A percentile compares a stretch with the other conserved stretches of the same genome.
Conservation (phyloP, 2,113 vertebrate genomes). For the Hemicordylus capensis region DNA sequence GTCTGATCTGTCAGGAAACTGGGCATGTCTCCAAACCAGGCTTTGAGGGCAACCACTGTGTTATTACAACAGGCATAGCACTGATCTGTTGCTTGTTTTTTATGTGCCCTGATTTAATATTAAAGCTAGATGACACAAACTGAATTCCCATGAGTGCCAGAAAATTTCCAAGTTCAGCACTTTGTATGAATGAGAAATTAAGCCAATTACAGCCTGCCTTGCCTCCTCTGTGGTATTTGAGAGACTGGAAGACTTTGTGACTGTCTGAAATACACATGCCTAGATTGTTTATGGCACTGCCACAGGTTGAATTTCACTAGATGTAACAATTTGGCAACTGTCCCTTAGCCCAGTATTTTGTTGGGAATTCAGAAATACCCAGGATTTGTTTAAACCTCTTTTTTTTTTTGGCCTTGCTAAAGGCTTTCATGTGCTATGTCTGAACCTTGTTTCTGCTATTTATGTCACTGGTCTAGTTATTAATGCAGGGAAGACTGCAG, state of each 20-base stretch:
- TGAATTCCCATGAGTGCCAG: not conserved
- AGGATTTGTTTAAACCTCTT: not conserved
- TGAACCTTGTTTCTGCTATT: not conserved
- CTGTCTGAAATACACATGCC: not conserved
- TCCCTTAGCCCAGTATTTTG: not conserved
- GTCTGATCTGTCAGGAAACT: not conserved
- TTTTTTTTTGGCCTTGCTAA: not conserved
- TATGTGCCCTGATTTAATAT: not conserved
- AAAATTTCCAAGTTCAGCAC: not conserved
- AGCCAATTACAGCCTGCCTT: not conserved
- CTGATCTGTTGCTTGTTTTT: not conserved
- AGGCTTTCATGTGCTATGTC: not conserved
- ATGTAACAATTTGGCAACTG: not conserved
- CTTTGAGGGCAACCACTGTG: not conserved
- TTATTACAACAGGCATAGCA: not conserved
- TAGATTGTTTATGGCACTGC: not conserved
- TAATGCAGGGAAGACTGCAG: no score
- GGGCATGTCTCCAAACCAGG: not conserved
- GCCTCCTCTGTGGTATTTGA: not conserved
- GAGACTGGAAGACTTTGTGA: not conserved
- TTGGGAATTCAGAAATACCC: not conserved
- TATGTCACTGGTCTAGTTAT: not conserved
- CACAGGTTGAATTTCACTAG: not conserved
- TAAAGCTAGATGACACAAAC: not conserved
- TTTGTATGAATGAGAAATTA: not conserved